Evolutionary conservation across 2,888 invertebrate species (phyloP).

Genomic region (Pachycephus smyrnensis): DNA sequence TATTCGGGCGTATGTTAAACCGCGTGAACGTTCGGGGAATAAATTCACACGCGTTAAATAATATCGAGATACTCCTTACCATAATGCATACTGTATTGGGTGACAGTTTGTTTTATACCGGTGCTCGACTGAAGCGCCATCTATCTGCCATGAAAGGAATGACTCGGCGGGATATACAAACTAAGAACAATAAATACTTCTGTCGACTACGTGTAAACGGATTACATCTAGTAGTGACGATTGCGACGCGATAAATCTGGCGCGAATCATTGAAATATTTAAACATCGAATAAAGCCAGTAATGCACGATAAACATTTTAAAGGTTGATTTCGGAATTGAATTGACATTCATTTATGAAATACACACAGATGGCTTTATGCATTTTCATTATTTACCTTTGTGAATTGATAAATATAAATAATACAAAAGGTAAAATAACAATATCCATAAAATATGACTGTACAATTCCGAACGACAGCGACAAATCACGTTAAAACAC

Average conservation of each 20-base stretch:
- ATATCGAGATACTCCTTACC: not conserved
- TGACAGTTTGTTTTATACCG: not conserved
- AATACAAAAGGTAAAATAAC: not conserved
- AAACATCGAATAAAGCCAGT: not conserved
- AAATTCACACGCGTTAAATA: not conserved
- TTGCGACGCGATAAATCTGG: not conserved
- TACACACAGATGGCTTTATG: not conserved
- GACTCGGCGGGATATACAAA: not conserved
- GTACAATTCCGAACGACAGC: not conserved
- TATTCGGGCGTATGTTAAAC: not conserved
- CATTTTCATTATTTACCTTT: not conserved
- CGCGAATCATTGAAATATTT: not conserved
- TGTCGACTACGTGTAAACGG: not conserved
- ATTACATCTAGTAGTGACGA: too few relatives aligned
- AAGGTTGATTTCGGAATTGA: not conserved
- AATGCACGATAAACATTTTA: not conserved
- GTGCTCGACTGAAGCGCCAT: not conserved
- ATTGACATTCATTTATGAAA: not conserved
- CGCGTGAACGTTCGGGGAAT: not conserved
- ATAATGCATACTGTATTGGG: not conserved
- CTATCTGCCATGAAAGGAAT: not conserved
- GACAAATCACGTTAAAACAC: not conserved
- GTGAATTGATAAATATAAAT: not conserved
- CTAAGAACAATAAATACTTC: not conserved
- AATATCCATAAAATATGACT: not conserved